phyloP scores from a whole-genome alignment of 37 sponge, comb jelly and placozoan genomes.

The Diacarnus erythraeanus region DNA sequence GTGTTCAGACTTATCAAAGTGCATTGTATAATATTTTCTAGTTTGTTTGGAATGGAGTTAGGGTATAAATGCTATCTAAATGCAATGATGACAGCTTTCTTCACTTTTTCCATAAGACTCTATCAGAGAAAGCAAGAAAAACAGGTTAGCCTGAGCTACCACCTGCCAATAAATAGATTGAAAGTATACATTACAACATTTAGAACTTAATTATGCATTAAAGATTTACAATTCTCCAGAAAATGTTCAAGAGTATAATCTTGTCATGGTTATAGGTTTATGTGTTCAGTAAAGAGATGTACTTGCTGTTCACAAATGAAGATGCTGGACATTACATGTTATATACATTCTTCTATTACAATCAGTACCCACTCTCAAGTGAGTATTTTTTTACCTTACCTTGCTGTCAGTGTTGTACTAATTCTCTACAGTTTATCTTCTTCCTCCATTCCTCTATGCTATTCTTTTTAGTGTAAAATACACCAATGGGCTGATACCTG shows the following conservation, averaged over 20 bases:
- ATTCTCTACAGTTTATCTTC: conserved; percentile 40
- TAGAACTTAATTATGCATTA: no score
- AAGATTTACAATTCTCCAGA: no score
- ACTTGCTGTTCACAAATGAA: conserved; percentile 15
- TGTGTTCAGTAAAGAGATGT: conserved; percentile 43
- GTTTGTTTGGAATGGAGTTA: no score
- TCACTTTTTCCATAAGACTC: conserved; percentile 44
- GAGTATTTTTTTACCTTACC: no score
- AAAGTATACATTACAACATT: no score
- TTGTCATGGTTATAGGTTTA: conserved; percentile 26
- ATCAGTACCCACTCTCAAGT: conserved; percentile 32
- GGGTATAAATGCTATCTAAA: conserved; percentile 14
- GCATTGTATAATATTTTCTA: no score
- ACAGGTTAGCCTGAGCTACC: not conserved
- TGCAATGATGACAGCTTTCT: conserved; percentile 33
- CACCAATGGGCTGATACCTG: conserved; percentile 33
- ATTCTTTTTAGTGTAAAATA: conserved; percentile 43
- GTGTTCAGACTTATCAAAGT: no score
- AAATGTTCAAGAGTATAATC: no score
- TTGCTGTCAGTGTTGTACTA: not conserved
- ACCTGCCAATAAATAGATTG: no score
- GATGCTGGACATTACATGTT: conserved; percentile 76
- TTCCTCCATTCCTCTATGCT: conserved; percentile 65
- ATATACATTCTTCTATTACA: conserved; percentile 60
- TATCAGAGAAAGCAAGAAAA: conserved; percentile 41